phyloP scores from a whole-genome alignment of 2,113 vertebrate species.

The Tichodroma muraria region DNA sequence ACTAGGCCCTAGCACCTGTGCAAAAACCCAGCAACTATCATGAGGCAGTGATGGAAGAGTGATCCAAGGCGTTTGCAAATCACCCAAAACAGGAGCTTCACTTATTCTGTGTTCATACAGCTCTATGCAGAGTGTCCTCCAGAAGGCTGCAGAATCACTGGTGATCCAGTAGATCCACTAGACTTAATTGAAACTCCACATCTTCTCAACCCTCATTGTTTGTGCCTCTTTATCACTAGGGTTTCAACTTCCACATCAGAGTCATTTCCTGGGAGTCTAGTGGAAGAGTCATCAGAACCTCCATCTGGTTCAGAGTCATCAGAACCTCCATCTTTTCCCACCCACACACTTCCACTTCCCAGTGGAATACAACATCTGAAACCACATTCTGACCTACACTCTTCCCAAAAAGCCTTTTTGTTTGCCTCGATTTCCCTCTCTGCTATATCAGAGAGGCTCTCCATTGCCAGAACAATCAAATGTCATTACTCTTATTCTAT shows the following conservation, averaged over 20 bases:
- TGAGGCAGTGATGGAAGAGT: not conserved
- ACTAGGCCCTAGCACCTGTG: not conserved
- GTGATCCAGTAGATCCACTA: not conserved
- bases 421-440: not conserved
- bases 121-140: not conserved
- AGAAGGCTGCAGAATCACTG: not conserved
- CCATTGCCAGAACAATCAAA: not conserved
- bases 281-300: too few species aligned
- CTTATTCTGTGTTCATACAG: not conserved
- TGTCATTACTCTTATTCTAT: not conserved
- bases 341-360: not conserved
- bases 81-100: not conserved
- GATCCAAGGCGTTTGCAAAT: not conserved
- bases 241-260: not conserved
- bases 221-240: not conserved
- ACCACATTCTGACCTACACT: not conserved
- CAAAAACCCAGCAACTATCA: not conserved
- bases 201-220: not conserved
- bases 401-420: not conserved
- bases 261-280: too few species aligned
- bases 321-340: not conserved
- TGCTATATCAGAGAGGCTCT: not conserved
- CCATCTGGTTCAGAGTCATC: too few species aligned
- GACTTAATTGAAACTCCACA: not conserved
- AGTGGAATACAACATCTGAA: not conserved